These are phyloP conservation scores for Phrynosoma blainvillii DNA, from an alignment of 2,113 vertebrate genomes.

Conservation along the genomic window DNA sequence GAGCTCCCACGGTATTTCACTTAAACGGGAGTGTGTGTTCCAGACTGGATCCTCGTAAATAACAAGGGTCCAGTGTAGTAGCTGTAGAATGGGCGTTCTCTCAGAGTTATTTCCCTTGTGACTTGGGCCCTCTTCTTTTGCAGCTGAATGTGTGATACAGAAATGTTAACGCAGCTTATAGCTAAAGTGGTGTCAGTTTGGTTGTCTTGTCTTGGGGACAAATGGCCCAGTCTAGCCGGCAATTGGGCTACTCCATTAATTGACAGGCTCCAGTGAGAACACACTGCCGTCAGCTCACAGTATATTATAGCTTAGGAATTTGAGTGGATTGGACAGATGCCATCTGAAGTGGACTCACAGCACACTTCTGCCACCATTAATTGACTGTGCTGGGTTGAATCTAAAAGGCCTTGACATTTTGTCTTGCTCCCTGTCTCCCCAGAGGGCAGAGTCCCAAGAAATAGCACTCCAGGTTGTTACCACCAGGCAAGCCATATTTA, in stretches of 20 bases:
- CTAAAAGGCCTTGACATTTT: slow-evolving; percentile 18
- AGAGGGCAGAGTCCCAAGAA: neutral
- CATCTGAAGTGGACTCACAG: neutral
- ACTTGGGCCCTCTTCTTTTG: neutral
- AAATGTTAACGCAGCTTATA: neutral
- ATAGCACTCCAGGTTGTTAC: neutral
- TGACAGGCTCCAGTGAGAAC: slow-evolving; percentile 7
- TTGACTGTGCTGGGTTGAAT: slow-evolving; percentile 12
- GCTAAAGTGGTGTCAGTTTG: neutral
- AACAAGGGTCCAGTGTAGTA: too few relatives aligned
- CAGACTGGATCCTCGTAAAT: too few relatives aligned
- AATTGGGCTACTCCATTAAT: slow-evolving; percentile 21
- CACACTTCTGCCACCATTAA: slow-evolving; percentile 14
- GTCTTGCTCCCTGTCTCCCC: slow-evolving; percentile 5
- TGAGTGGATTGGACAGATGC: slow-evolving; percentile 10
- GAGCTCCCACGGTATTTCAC: too few relatives aligned
- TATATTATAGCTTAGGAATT: neutral
- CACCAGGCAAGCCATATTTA: neutral
- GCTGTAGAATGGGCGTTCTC: neutral
- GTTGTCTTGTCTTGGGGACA: neutral
- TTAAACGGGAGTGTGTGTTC: too few relatives aligned
- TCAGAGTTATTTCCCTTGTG: neutral
- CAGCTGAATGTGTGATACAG: neutral
- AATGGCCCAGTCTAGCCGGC: neutral
- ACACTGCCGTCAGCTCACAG: neutral